Evolutionary conservation across 2,113 vertebrate genomes (phyloP).

Genomic region (Galbula dea): DNA sequence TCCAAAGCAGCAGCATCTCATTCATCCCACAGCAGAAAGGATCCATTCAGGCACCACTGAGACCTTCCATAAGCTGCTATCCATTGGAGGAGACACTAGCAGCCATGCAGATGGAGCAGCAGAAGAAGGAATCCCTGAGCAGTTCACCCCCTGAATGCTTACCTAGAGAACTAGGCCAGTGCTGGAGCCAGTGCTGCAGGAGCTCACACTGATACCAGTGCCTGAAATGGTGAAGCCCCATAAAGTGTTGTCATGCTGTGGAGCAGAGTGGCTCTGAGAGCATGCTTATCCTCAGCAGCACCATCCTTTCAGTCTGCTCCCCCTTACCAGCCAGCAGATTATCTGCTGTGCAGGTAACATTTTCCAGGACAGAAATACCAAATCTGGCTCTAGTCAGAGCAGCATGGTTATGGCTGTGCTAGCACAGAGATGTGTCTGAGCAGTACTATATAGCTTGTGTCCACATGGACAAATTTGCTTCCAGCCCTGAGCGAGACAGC

Average conservation of each 20-base stretch:
- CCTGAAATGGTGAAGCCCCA: background rate
- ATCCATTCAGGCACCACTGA: background rate
- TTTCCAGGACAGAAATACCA: background rate
- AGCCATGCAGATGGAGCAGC: background rate
- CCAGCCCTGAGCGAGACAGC: fast-evolving
- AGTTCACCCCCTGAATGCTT: background rate
- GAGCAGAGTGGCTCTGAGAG: background rate
- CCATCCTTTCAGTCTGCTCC: background rate
- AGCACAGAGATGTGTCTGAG: background rate
- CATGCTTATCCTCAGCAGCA: background rate
- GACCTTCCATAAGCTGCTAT: background rate
- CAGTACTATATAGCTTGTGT: background rate
- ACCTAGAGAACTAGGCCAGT: background rate
- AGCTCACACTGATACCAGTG: fast-evolving
- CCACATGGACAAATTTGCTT: background rate
- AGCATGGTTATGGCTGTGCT: fast-evolving
- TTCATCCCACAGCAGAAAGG: background rate
- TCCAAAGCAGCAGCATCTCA: background rate
- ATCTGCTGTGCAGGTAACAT: background rate
- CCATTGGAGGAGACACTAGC: background rate
- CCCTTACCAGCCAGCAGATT: background rate
- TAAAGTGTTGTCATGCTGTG: background rate
- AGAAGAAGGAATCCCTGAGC: background rate
- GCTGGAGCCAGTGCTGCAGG: background rate
- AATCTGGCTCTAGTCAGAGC: background rate